Evolutionary conservation across 1,140 invertebrate genomes (phyloP), one percentile per base, ranked within the genome.

Genomic region (Lysiphlebus fabarum): DNA sequence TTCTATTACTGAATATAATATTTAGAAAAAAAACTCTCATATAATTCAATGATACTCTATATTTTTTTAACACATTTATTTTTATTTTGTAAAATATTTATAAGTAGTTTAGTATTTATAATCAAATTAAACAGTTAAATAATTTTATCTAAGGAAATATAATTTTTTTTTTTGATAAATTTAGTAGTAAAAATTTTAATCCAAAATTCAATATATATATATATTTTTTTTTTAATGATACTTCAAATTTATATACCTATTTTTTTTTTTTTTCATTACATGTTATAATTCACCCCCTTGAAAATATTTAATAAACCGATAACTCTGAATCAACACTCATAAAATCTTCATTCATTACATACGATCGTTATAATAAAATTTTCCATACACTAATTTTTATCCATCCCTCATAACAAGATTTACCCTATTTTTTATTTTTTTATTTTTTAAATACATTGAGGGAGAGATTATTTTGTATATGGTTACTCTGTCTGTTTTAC

Each of bases 341-440:
- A 72, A 75, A 74, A 73, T 72, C 69, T 73, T 70, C 65, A 71
- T 74, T 75, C 70, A 61, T 62, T 63, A 61, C 12, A 7, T 33
- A 55, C 53, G 48, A 56, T 47, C 42, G 63, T 64, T 63, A 62
- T 69, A 75, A 72, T 75, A 75, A 76, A 74, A 76, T 74, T 66
- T 68, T 70, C 67, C 67, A 68, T 63, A 64, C 67, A 68, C 67
- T 76, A 75, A 76, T 76, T 71, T 74, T 51, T 33, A 17, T 54
- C 65, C 58, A 59, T 50, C 61, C 65, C 69, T 66, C 67, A 61
- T 70, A 65, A 70, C 34, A 49, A 67, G 67, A 73, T 73, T 75
- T 70, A 69, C 65, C 65, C 67, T 53, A 68, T 73, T 74, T 69
- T 66, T 62, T 62, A n/a, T n/a, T n/a, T n/a, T n/a, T n/a, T n/a